Conservation (phyloP, 1,140 invertebrate species). For the Nasonia longicornis region DNA sequence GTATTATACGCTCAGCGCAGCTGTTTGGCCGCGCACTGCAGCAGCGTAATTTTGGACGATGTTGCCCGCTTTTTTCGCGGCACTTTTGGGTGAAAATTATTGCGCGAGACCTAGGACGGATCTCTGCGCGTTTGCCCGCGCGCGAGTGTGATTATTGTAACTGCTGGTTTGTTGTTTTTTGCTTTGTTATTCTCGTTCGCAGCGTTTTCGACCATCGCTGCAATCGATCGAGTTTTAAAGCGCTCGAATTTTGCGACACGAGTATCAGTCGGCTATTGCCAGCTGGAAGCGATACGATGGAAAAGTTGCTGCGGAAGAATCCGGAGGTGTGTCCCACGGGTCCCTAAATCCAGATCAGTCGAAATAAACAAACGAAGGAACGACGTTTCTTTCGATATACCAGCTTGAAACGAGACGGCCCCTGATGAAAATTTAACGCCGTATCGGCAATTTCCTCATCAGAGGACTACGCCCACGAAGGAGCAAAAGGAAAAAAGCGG, state of each 20-base stretch:
- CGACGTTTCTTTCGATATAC: neutral
- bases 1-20: neutral
- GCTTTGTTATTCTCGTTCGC: neutral
- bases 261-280: neutral
- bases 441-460: neutral
- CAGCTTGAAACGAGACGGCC: neutral
- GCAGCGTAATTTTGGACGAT: neutral
- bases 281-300: no score
- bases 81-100: neutral
- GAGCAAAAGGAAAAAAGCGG: neutral
- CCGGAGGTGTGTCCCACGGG: no score
- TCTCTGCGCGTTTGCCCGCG: neutral
- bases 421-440: conserved; percentile 6
- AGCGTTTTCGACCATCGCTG: neutral
- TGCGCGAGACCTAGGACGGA: neutral
- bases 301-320: no score
- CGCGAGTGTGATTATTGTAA: conserved; percentile 6
- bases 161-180: neutral
- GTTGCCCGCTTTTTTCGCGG: neutral
- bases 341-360: neutral
- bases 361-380: conserved; percentile 1
- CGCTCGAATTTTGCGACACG: neutral
- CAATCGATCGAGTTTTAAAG: neutral
- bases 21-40: neutral
- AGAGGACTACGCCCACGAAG: neutral